Base-by-base conservation (phyloP, 2,888 invertebrate species). In the Hedychridium roseum region DNA sequence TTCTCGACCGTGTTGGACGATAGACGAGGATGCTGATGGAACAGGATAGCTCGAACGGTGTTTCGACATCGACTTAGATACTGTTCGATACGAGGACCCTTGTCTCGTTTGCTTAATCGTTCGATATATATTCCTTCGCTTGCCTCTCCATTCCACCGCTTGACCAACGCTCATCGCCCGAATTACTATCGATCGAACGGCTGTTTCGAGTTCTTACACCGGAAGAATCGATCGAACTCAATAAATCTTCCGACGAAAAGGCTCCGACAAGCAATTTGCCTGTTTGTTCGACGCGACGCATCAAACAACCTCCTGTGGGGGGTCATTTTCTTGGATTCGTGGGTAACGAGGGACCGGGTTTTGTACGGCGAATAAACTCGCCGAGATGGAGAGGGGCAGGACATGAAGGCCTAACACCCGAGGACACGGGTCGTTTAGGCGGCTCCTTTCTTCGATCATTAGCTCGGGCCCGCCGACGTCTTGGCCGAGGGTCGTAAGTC, bases 371-470 rank as follows among this genome's bases (percentile, higher is more conserved):
- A 55, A 58, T 62, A 58, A 46, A 4, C 23, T 30, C n/a, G n/a
- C n/a, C n/a, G n/a, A n/a, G n/a, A n/a, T n/a, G n/a, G n/a, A n/a
- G n/a, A n/a, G n/a, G n/a, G n/a, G n/a, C n/a, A n/a, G n/a, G n/a
- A n/a, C n/a, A 66, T 68, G 64, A 60, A 64, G 62, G 69, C 60
- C 70, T 62, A 72, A 73, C 71, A 73, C 69, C 71, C 73, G 73
- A 73, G 73, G 73, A 74, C 72, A 73, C 71, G 73, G 71, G 69
- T 74, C 74, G 73, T 74, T 74, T 73, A 72, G 73, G 73, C 74
- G 74, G 74, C 73, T 73, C 67, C 74, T 74, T 74, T 74, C 72
- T 73, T 71, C 73, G 70, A 73, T 74, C 74, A 73, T 74, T 73
- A 74, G 70, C 66, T 67, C 66, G 55, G 50, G 36, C 59, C 66